phyloP scores from a whole-genome alignment of 2,797 vertebrate genomes.

The Danio choprae region DNA sequence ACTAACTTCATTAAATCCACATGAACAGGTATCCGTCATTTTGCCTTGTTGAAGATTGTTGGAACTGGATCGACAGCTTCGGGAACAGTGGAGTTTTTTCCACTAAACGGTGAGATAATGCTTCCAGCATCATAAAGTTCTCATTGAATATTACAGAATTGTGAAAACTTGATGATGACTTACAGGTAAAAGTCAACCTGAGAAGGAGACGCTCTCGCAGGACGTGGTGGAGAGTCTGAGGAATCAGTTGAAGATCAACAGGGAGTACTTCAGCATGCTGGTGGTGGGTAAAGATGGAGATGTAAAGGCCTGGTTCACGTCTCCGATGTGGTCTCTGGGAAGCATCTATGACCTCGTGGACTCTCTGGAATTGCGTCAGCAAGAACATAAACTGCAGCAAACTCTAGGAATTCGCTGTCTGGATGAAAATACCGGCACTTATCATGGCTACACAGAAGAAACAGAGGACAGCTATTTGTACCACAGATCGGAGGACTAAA shows the following conservation, averaged over 20 bases:
- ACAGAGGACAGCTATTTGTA: slow-evolving; percentile 67
- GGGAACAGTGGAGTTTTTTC: slow-evolving; percentile 79
- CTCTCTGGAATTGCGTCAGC: slow-evolving; percentile 77
- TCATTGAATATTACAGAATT: neutral
- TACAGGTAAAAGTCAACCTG: slow-evolving; percentile 78
- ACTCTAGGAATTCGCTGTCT: slow-evolving; percentile 78
- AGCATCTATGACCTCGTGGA: slow-evolving; percentile 82
- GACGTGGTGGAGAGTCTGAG: slow-evolving; percentile 74
- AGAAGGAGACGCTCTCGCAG: slow-evolving; percentile 71
- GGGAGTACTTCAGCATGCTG: slow-evolving; percentile 82
- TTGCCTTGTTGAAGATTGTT: slow-evolving; percentile 78
- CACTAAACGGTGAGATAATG: slow-evolving; percentile 76
- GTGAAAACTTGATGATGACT: neutral
- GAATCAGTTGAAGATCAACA: slow-evolving; percentile 79
- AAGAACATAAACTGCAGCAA: slow-evolving; percentile 78
- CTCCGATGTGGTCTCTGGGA: slow-evolving; percentile 81
- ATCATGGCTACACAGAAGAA: slow-evolving; percentile 64
- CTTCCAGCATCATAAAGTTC: neutral
- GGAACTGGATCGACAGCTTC: slow-evolving; percentile 72
- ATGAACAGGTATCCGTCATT: slow-evolving; percentile 80
- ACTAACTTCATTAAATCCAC: neutral
- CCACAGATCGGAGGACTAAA: slow-evolving; percentile 65
- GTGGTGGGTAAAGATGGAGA: slow-evolving; percentile 81
- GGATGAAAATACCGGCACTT: slow-evolving; percentile 66
- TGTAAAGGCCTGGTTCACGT: slow-evolving; percentile 80